Base-by-base conservation (phyloP, 2,113 vertebrate genomes). In the Rhodinocichla rosea region DNA sequence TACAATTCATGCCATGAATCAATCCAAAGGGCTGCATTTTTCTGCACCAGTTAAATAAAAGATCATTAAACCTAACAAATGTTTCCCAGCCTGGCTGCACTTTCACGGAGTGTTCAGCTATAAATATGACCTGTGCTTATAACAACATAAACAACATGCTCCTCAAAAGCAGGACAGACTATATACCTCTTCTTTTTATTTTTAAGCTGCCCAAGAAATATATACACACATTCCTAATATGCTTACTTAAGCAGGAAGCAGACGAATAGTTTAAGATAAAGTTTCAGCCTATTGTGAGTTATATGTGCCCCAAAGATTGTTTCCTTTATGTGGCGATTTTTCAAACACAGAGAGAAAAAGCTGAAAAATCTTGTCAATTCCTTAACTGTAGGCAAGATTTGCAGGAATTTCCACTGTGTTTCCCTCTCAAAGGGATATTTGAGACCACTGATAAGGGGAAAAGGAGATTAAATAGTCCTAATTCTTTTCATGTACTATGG, bases 241-340 rank as follows among this genome's bases (percentile, higher is more conserved):
- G 84, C 97, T 97, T 96, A 97, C 64, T 95, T 96, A 94, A 96
- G 87, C 90, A 95, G 95, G 95, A 97, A 97, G 92, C 84, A 95
- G 91, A 86, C 60, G 12, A 95, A 93, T 88, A 95, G 87, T 90
- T 95, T 83, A 90, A 96, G 95, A 97, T 96, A 95, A 68, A 62
- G 89, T 97, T 97, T 90, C 90, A 96, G 74, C 59, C 91, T 55
- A 62, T 93, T 93, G 91, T 95, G 83, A 95, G 75, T 95, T 97
- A 80, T 84, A 74, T 52, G 44, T 65, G 84, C 62, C 10, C 15
- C 59, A 64, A 88, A 87, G 71, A 78, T 95, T 96, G 87, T 69
- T 97, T 95, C 87, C 73, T 95, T 92, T 70, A 71, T 73, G 78
- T 26, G 44, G 75, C 33, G 57, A 94, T 97, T 97, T 94, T 93